These are phyloP conservation scores for Melanotaenia duboulayi DNA, from an alignment of 2,113 vertebrate species.

Conservation along the genomic window DNA sequence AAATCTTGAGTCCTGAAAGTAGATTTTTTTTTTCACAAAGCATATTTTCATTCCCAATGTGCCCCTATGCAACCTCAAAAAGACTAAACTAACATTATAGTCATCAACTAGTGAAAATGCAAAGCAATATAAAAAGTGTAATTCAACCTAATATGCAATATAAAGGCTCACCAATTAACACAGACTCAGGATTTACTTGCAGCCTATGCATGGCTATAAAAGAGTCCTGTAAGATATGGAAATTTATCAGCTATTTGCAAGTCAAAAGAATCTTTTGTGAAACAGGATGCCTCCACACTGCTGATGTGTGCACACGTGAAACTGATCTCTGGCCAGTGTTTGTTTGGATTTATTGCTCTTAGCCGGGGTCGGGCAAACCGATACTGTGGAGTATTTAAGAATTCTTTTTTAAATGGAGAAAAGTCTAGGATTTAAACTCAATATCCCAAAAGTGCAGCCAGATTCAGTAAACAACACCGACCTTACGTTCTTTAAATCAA, in stretches of 20 bases:
- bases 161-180: background rate
- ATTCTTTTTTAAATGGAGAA: background rate
- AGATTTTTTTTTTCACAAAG: no score
- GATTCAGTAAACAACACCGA: background rate
- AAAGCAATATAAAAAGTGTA: no score
- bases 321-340: background rate
- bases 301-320: background rate
- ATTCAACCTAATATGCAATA: background rate
- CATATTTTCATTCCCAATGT: background rate
- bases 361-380: background rate
- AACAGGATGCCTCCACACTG: background rate
- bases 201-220: background rate
- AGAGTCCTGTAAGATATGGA: constrained; percentile 13
- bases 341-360: background rate
- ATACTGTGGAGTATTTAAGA: background rate
- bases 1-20: no score
- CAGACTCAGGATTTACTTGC: background rate
- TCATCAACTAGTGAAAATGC: background rate
- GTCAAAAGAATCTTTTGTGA: constrained; percentile 23
- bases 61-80: background rate
- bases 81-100: background rate
- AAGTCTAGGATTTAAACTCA: background rate
- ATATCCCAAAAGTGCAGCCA: background rate
- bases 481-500: background rate
- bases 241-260: constrained; percentile 10